Percentiles rank a stretch among this genome's conserved stretches.
phyloP scores from a whole-genome alignment of 2,113 vertebrate genomes.

The Xenopus tropicalis region DNA sequence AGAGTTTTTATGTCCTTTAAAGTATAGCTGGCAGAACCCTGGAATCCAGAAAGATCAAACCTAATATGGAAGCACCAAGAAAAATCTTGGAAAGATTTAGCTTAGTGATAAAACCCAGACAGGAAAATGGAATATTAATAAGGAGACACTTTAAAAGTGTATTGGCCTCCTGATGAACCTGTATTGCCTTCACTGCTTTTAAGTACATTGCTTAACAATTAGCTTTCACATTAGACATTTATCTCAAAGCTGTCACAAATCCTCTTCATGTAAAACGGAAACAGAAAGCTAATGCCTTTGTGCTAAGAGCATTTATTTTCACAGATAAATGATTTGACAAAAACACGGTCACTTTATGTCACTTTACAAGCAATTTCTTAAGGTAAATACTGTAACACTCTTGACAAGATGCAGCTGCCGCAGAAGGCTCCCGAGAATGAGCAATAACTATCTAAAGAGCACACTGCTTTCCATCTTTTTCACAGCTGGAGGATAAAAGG shows the following conservation, averaged over 20 bases:
- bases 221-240: background rate
- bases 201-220: background rate
- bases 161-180: background rate
- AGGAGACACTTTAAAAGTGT: background rate
- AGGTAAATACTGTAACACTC: background rate
- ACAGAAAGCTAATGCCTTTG: background rate
- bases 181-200: background rate
- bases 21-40: too few relatives aligned
- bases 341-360: too few relatives aligned
- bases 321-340: background rate
- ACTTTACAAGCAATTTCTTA: background rate
- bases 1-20: too few relatives aligned
- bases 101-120: background rate
- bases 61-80: too few relatives aligned
- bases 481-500: conserved; percentile 2
- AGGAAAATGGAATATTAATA: background rate
- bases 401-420: background rate
- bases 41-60: too few relatives aligned
- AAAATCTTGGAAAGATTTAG: background rate
- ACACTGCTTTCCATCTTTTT: conserved; percentile 1
- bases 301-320: background rate
- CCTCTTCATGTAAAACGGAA: too few relatives aligned
- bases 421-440: background rate
- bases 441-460: background rate
- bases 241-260: background rate